Evolutionary conservation across 1,140 invertebrate genomes (phyloP), one percentile per base, ranked within the genome.

Genomic region (Trypoxylus dichotomus): DNA sequence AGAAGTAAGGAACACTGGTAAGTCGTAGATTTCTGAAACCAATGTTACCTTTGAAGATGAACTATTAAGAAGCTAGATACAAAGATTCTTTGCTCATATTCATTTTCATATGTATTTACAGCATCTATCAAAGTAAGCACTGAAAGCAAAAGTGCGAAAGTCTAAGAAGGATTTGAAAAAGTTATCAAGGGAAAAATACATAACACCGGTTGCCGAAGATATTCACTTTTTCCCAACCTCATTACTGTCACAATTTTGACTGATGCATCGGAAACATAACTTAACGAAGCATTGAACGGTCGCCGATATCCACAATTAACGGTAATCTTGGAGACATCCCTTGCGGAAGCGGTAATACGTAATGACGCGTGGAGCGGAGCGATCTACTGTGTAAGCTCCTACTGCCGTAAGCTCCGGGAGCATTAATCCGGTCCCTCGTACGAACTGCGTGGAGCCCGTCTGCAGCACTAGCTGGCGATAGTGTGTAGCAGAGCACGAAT

Each of bases 291-390:
- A 80, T 80, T 80, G 79, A 81, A 81, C 78, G 43, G 75, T 79
- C 79, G 75, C 73, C 78, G 81, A 81, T 81, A 81, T 81, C 81
- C 81, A 80, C 80, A 82, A 82, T 81, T 82, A 82, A 81, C 79
- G 75, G 76, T 81, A 82, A 80, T 81, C 80, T 80, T 78, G 75
- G 42, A 79, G 27, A 77, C 77, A 79, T 79, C 80, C 80, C 78
- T 76, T 71, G 74, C 79, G 79, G 81, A 79, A 80, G 77, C 78
- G 74, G 79, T 79, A 80, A 81, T 76, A 81, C 79, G 80, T 83
- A 83, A 83, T 82, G 82, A 83, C 71, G 82, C 82, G 79, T 82
- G 21, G 74, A 75, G 47, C 15, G 27, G 27, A 32, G 72, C 32
- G 72, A 74, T 37, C 32, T 41, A 41, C 8, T 27, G 21, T 24